Evolutionary conservation across 2,888 invertebrate genomes (phyloP).

Genomic region (Notodonta dromedarius): DNA sequence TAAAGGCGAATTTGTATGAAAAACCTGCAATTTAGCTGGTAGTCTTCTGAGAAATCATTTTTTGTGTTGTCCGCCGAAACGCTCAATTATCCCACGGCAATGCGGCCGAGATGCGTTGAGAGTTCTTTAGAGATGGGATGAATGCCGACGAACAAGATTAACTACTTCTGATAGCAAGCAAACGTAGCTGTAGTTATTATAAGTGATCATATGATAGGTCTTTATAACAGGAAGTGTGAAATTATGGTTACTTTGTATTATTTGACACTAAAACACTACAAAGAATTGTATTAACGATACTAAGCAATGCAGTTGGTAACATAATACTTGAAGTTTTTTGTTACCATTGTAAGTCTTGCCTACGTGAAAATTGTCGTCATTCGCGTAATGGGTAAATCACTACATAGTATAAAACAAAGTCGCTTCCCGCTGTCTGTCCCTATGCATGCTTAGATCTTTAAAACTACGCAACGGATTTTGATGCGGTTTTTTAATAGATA

Average conservation of each 20-base stretch:
- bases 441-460: no score
- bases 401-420: no score
- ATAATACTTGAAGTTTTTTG: neutral
- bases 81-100: slow-evolving; percentile 54
- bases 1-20: neutral
- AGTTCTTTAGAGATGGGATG: neutral
- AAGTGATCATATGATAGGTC: no score
- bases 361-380: neutral
- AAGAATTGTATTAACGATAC: neutral
- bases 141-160: neutral
- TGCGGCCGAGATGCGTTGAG: slow-evolving; percentile 37
- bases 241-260: neutral
- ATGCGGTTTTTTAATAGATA: neutral
- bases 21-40: slow-evolving; percentile 1
- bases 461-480: no score
- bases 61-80: slow-evolving; percentile 39
- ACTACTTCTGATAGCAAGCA: neutral
- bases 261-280: neutral
- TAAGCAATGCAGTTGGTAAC: neutral
- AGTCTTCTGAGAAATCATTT: slow-evolving; percentile 47
- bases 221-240: neutral
- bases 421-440: no score
- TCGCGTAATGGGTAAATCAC: no score
- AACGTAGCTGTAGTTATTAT: neutral
- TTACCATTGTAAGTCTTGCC: neutral